Evolutionary conservation across 2,888 invertebrate genomes (phyloP).

Genomic region (Dynastes maya): DNA sequence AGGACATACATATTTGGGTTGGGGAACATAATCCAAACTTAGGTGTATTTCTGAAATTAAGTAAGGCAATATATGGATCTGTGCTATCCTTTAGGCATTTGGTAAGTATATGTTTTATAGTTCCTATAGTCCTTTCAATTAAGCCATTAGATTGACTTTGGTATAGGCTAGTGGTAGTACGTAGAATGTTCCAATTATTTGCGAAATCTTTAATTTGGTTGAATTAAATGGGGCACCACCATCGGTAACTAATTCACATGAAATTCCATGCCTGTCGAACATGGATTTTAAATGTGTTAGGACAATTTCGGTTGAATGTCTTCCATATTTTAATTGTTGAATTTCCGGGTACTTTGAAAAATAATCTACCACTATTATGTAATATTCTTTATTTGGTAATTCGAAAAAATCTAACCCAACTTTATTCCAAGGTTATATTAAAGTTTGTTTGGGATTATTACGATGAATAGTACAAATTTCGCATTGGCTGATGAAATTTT

Average conservation of each 20-base stretch:
- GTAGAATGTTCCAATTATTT: constrained; percentile 52
- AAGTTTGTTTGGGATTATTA: constrained; percentile 20
- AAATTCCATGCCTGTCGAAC: constrained; percentile 51
- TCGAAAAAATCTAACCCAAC: constrained; percentile 47
- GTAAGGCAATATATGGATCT: constrained; percentile 8
- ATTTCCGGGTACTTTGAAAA: constrained; percentile 55
- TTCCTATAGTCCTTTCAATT: constrained; percentile 49
- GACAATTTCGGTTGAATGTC: constrained; percentile 21
- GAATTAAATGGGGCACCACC: constrained; percentile 54
- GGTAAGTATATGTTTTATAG: constrained; percentile 4
- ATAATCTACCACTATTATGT: constrained; percentile 54
- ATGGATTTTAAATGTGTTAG: constrained; percentile 54
- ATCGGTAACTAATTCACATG: constrained; percentile 43
- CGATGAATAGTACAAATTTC: background rate
- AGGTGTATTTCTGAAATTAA: constrained; percentile 8
- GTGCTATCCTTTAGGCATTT: constrained; percentile 16
- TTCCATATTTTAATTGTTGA: constrained; percentile 17
- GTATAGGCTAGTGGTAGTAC: constrained; percentile 53
- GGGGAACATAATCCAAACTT: background rate
- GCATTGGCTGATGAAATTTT: constrained; percentile 8
- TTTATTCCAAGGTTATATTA: constrained; percentile 39
- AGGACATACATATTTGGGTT: background rate
- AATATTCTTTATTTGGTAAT: constrained; percentile 40
- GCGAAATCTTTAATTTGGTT: constrained; percentile 51
- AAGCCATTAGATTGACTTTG: constrained; percentile 55